Percentiles rank a stretch among this genome's conserved stretches.
phyloP scores from a whole-genome alignment of 1,140 invertebrate species.

The Limonius californicus region DNA sequence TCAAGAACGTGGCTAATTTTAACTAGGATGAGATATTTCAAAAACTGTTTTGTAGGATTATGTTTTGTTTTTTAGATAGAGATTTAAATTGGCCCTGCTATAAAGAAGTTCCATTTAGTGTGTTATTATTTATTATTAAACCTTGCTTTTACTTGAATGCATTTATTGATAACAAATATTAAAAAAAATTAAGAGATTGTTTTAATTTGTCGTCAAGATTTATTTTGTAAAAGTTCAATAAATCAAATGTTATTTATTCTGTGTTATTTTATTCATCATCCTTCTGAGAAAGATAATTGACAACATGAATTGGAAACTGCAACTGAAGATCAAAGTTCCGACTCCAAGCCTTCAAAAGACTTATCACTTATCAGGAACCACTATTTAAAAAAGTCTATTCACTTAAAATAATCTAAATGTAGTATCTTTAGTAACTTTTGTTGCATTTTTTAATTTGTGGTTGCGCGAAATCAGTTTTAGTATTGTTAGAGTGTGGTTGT shows the following conservation, averaged over 20 bases:
- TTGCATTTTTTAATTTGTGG: too few species aligned
- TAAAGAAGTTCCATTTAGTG: not conserved
- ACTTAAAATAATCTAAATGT: too few species aligned
- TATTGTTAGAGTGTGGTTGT: too few species aligned
- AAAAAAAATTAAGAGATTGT: not conserved
- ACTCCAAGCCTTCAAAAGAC: too few species aligned
- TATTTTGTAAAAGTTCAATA: conserved; percentile 8
- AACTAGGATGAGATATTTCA: not conserved
- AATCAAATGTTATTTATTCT: not conserved
- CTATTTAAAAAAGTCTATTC: too few species aligned
- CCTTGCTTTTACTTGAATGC: conserved; percentile 6
- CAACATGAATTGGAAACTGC: too few species aligned
- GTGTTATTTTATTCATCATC: too few species aligned
- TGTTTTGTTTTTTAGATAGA: not conserved
- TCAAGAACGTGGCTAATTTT: not conserved
- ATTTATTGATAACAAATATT: conserved; percentile 9
- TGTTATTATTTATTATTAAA: conserved; percentile 7
- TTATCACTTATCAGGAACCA: too few species aligned
- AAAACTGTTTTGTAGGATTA: not conserved
- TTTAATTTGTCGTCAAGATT: conserved; percentile 10
- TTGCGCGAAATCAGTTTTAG: too few species aligned
- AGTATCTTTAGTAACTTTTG: too few species aligned
- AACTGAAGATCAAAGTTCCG: too few species aligned
- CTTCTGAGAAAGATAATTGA: too few species aligned
- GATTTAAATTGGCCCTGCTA: not conserved